Evolutionary conservation across 1,140 invertebrate genomes (phyloP).

Genomic region (Penaeus vannamei): DNA sequence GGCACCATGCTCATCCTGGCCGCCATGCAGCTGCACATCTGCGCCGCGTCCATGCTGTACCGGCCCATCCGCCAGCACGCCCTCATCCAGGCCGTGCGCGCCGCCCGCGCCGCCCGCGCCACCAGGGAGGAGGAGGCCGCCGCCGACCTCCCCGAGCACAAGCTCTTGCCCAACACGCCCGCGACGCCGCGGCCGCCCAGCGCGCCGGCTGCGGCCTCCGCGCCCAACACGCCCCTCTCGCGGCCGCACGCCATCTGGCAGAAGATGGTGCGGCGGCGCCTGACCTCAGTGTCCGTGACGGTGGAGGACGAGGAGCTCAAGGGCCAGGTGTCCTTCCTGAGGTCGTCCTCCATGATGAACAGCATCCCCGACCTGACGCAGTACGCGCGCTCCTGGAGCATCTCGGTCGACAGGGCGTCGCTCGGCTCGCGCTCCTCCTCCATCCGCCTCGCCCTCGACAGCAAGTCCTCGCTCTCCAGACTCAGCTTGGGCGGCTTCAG

Average conservation of each 20-base stretch:
- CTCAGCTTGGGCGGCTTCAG: neutral
- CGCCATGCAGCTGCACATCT: constrained; percentile 84
- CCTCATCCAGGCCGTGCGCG: constrained; percentile 46
- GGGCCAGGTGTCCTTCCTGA: constrained; percentile 63
- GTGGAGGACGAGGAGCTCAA: constrained; percentile 48
- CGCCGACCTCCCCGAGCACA: neutral
- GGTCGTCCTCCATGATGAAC: constrained; percentile 62
- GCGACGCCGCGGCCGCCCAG: neutral
- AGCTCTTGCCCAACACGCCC: constrained; percentile 22
- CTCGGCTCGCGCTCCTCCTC: constrained; percentile 28
- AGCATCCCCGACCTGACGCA: constrained; percentile 66
- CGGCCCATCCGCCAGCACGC: constrained; percentile 72
- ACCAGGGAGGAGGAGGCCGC: constrained; percentile 2
- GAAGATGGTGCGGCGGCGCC: constrained; percentile 23
- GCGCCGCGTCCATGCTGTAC: constrained; percentile 81
- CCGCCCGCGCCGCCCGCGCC: neutral
- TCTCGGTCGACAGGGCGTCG: constrained; percentile 1
- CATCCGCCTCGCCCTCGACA: constrained; percentile 34
- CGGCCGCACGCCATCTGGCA: constrained; percentile 32
- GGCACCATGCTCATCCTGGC: constrained; percentile 82
- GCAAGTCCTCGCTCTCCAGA: constrained; percentile 36
- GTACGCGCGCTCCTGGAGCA: constrained; percentile 63
- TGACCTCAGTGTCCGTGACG: neutral
- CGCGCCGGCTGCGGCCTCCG: neutral
- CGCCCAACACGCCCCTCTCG: neutral